These are phyloP conservation scores for Taphrorychus bicolor DNA, from an alignment of 2,888 invertebrate genomes.

Conservation along the genomic window DNA sequence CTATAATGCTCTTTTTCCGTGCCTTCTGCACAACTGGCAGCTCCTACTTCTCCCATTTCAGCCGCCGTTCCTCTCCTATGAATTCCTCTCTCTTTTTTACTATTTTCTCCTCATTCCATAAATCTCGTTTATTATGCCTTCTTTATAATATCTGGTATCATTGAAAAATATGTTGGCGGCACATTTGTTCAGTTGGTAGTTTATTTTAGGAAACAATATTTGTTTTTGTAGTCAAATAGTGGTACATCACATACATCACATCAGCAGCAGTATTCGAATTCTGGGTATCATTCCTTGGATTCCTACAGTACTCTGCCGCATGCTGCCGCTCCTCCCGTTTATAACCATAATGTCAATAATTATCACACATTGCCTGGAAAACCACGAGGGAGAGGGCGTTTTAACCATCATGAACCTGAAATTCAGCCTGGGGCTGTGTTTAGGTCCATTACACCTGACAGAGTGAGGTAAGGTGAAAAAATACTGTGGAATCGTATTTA, in stretches of 20 bases:
- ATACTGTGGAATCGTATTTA: too few species aligned
- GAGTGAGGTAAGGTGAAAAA: constrained; percentile 47
- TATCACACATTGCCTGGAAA: constrained; percentile 69
- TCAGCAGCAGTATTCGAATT: constrained; percentile 31
- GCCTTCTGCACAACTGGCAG: too few species aligned
- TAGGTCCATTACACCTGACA: constrained; percentile 61
- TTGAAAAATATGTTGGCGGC: too few species aligned
- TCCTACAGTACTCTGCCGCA: constrained; percentile 42
- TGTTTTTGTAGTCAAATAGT: constrained; percentile 3
- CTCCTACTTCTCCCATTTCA: too few species aligned
- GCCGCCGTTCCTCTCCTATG: too few species aligned
- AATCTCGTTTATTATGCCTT: too few species aligned
- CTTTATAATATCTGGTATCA: too few species aligned
- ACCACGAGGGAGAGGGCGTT: constrained; percentile 66
- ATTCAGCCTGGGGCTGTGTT: constrained; percentile 44
- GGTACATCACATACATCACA: background rate
- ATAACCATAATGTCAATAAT: constrained; percentile 58
- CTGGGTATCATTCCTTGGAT: constrained; percentile 42
- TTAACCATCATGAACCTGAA: constrained; percentile 65
- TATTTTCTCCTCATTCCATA: too few species aligned
- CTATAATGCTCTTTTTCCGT: too few species aligned
- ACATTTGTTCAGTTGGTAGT: too few species aligned
- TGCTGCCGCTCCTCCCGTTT: constrained; percentile 14
- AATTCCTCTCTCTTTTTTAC: too few species aligned
- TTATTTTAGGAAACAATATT: background rate